Base-by-base conservation (phyloP, 2,888 invertebrate species). In the Sinotaia quadrata region DNA sequence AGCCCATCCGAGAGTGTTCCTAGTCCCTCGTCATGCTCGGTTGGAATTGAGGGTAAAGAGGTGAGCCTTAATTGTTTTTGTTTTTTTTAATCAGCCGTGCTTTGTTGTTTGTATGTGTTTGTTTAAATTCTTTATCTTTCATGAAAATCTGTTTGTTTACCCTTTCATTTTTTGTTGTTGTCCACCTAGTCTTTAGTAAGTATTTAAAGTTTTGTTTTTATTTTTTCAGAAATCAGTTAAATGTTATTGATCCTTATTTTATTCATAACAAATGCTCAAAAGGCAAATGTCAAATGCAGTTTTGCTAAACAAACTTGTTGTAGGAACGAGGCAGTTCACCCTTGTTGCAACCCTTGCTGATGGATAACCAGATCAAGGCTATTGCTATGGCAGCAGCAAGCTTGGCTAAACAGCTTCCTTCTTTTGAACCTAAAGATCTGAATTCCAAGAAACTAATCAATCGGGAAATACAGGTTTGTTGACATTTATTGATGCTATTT, bases 381-480 rank as follows among this genome's bases (percentile, higher is more conserved):
- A 91, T 97, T 57, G 93, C 94, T 0, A 91, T 93, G 59, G 94
- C 95, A 0, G 97, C 97, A 0, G 94, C 94, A 81, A 91, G 92
- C 79, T 91, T 97, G 63, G 94, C 94, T 75, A 92, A 93, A 77
- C 93, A 93, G 78, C 89, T 97, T 80, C 95, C 96, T 4, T 93
- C 93, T 71, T 91, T 95, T 72, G 95, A 97, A 85, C 95, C 97
- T 2, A 94, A 95, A 84, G 93, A 95, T 0, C 94, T 90, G 54
- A 96, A 95, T 82, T 93, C 94, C 69, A 96, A 97, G 87, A 97
- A 96, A 90, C 91, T 91, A 81, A 94, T 96, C 88, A 95, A 94
- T 83, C 94, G 94, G 84, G 96, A 97, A 85, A 90, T 97, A 79
- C 95, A 96, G 90, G 92, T 92, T 84, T 84, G 86, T 75, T 24